These are phyloP conservation scores for Aurelia aurita complex sp. Pacific DNA, from an alignment of 30 jellyfish, hydroid and myxozoan species.

Conservation along the genomic window DNA sequence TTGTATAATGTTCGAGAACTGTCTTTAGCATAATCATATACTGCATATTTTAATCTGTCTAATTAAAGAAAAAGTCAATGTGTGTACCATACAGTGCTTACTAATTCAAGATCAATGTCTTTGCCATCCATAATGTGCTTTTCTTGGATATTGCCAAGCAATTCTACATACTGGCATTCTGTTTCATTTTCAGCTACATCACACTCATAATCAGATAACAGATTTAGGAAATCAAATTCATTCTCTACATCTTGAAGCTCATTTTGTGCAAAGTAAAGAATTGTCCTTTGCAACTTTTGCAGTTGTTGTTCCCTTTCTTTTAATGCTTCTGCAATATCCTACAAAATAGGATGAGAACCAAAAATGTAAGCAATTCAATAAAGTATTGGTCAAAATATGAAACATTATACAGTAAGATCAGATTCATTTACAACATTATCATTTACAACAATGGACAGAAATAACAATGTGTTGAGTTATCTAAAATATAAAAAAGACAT, in stretches of 20 bases:
- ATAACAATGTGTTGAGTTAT: no score
- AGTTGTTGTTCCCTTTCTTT: constrained; percentile 22
- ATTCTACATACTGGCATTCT: neutral
- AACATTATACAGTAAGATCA: neutral
- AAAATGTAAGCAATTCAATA: neutral
- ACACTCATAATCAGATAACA: constrained; percentile 11
- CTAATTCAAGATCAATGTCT: constrained; percentile 65
- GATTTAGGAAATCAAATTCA: constrained; percentile 21
- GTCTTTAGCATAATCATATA: no score
- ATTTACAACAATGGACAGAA: no score
- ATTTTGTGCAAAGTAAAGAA: constrained; percentile 26
- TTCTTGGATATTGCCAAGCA: constrained; percentile 15
- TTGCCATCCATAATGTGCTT: neutral
- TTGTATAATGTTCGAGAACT: no score
- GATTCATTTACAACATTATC: neutral
- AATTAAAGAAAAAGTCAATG: no score
- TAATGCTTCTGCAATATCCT: constrained; percentile 40
- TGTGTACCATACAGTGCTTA: neutral
- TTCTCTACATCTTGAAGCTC: neutral
- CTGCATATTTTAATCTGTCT: no score
- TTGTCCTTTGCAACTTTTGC: constrained; percentile 35
- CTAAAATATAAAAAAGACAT: no score
- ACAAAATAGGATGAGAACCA: neutral
- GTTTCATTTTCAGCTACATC: constrained; percentile 15
- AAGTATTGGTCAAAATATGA: neutral